phyloP scores from a whole-genome alignment of 2,888 invertebrate species.

The Pammene fasciana region DNA sequence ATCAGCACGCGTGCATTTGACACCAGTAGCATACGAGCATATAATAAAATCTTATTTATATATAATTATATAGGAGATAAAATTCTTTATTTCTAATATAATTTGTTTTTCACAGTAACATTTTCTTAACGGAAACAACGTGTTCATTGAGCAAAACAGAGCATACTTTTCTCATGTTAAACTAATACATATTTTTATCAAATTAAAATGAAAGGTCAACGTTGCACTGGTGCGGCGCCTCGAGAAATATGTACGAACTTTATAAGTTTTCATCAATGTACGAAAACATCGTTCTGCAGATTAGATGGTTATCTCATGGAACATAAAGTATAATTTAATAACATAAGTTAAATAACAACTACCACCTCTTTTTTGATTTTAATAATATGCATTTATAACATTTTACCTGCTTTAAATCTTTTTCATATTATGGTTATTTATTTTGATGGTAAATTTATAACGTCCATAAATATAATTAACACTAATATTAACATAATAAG shows the following conservation, averaged over 20 bases:
- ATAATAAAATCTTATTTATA: constrained; percentile 65
- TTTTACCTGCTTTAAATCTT: too few species aligned
- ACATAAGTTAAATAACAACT: too few species aligned
- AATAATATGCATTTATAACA: too few species aligned
- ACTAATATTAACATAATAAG: too few species aligned
- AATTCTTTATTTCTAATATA: constrained; percentile 68
- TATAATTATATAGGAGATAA: constrained; percentile 70
- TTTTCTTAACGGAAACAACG: constrained; percentile 49
- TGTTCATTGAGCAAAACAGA: constrained; percentile 65
- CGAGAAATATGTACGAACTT: too few species aligned
- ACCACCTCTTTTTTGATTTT: too few species aligned
- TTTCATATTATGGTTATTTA: too few species aligned
- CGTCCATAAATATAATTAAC: neutral
- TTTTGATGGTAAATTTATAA: neutral
- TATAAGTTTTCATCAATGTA: too few species aligned
- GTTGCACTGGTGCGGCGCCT: too few species aligned
- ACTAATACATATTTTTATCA: neutral
- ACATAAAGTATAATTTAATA: too few species aligned
- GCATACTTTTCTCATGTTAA: neutral
- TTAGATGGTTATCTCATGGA: too few species aligned
- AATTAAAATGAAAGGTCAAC: neutral
- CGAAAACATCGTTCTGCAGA: too few species aligned
- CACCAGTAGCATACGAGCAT: constrained; percentile 76
- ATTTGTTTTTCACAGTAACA: constrained; percentile 64
- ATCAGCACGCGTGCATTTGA: constrained; percentile 79